phyloP scores from a whole-genome alignment of 2,113 vertebrate genomes.

The Nothocercus julius region DNA sequence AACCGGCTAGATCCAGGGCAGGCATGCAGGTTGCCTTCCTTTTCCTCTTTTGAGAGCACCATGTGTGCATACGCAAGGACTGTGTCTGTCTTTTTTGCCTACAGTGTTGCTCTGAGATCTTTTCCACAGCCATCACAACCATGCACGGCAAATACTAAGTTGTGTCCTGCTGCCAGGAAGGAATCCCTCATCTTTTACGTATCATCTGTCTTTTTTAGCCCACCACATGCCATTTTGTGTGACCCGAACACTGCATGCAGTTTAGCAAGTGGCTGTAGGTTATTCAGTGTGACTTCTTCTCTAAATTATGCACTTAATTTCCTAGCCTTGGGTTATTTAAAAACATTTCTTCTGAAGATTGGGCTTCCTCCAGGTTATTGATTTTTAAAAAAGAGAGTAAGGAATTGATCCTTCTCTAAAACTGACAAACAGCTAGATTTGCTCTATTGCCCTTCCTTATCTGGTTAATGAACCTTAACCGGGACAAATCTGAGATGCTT shows the following conservation, averaged over 20 bases:
- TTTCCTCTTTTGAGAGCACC: background rate
- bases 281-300: background rate
- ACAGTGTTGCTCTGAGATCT: accelerated
- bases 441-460: background rate
- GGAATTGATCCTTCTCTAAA: background rate
- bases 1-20: background rate
- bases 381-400: background rate
- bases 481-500: background rate
- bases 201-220: background rate
- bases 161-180: background rate
- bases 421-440: background rate
- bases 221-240: accelerated
- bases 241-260: background rate
- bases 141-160: accelerated
- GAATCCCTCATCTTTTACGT: background rate
- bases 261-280: background rate
- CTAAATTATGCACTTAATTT: background rate
- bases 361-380: background rate
- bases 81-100: background rate
- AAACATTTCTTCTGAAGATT: background rate
- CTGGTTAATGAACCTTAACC: background rate
- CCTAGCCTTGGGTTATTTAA: background rate
- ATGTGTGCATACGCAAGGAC: background rate
- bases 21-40: background rate
- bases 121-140: accelerated